A percentile compares a stretch with the other conserved stretches of the same genome.
These are phyloP conservation scores for Leptinotarsa juncta DNA, from an alignment of 2,888 invertebrate species.

Conservation along the genomic window DNA sequence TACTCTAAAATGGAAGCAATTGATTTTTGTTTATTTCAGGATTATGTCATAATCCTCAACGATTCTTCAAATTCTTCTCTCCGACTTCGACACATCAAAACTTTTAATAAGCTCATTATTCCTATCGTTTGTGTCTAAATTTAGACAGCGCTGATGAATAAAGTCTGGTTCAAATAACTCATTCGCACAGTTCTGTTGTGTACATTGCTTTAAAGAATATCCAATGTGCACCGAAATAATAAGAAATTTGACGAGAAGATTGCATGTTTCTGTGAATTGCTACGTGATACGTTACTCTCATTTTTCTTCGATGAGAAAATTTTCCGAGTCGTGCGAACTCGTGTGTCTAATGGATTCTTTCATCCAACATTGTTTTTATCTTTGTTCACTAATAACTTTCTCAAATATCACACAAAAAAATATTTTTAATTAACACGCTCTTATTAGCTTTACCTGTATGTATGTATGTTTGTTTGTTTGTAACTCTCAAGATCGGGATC, in stretches of 20 bases:
- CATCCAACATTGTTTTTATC: not conserved
- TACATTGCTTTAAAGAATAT: constrained; percentile 4
- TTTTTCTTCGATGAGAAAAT: not conserved
- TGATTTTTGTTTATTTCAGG: too few relatives aligned
- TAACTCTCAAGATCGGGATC: too few relatives aligned
- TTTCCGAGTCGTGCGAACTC: not conserved
- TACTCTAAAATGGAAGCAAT: too few relatives aligned
- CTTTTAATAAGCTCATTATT: constrained; percentile 8
- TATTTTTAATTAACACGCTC: too few relatives aligned
- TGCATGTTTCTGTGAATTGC: not conserved
- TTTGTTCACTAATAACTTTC: too few relatives aligned
- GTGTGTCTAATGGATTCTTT: not conserved
- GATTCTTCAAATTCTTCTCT: not conserved
- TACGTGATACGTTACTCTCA: not conserved
- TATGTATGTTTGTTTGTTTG: too few relatives aligned
- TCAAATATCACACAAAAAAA: too few relatives aligned
- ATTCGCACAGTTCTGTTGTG: constrained; percentile 2
- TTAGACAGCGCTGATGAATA: constrained; percentile 5
- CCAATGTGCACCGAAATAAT: not conserved
- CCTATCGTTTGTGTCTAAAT: constrained; percentile 11
- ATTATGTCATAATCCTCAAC: not conserved
- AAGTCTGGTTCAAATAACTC: constrained; percentile 17
- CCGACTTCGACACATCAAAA: not conserved
- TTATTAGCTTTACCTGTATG: too few relatives aligned
- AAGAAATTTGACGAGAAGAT: constrained; percentile 4